These are phyloP conservation scores for Zoroaster sp. DNA, from an alignment of 53 echinoderm and acorn worm species.

Conservation along the genomic window DNA sequence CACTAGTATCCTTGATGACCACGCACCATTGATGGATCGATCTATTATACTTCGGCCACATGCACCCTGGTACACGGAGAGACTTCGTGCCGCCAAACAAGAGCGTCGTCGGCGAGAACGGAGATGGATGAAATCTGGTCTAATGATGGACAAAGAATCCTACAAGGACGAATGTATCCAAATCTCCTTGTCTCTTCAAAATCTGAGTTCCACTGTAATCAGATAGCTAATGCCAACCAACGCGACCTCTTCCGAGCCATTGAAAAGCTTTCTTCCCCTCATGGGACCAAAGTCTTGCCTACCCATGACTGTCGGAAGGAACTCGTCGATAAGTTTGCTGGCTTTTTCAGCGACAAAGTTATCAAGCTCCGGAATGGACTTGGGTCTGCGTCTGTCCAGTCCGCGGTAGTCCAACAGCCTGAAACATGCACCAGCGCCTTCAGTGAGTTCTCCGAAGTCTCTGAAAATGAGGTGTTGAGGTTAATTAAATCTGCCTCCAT, in stretches of 20 bases:
- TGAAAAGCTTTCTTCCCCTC: not conserved
- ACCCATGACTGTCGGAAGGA: not conserved
- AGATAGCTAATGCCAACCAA: not conserved
- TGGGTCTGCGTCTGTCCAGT: not conserved
- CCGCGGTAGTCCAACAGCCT: not conserved
- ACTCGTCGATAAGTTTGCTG: not conserved
- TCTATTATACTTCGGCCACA: slow-evolving; percentile 30
- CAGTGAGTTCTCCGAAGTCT: not conserved
- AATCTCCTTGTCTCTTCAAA: not conserved
- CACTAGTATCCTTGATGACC: not conserved
- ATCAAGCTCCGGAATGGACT: not conserved
- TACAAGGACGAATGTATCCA: slow-evolving; percentile 20
- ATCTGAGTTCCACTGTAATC: not conserved
- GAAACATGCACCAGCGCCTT: not conserved
- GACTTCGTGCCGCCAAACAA: slow-evolving; percentile 6
- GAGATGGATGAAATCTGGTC: slow-evolving; percentile 36
- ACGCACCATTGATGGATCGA: not conserved
- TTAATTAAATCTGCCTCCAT: not conserved
- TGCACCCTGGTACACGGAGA: slow-evolving; percentile 53
- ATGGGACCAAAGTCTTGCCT: not conserved
- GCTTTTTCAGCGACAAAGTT: not conserved
- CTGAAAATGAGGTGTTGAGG: not conserved
- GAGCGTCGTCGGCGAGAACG: not conserved
- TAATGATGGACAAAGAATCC: slow-evolving; percentile 6
- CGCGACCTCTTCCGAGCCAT: slow-evolving; percentile 18